Base-by-base conservation (phyloP, 2,113 vertebrate genomes). In the Rana temporaria region DNA sequence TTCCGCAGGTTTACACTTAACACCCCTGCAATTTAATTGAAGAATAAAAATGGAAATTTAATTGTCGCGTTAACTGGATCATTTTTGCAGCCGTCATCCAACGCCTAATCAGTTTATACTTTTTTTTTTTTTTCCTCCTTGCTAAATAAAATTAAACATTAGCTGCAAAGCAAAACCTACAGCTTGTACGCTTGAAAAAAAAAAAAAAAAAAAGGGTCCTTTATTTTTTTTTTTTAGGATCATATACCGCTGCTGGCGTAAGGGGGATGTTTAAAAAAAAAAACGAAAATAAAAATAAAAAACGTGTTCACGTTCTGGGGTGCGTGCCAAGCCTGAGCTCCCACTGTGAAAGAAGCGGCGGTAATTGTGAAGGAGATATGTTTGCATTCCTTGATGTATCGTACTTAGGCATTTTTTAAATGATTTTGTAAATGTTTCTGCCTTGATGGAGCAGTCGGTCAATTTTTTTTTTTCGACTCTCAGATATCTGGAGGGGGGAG, bases 371-470 rank as follows among this genome's bases (percentile, higher is more conserved):
- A 68, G 24, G 63, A 79, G 77, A 79, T 68, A 64, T 57, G 64
- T 55, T 32, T 6, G 63, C 52, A 8, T 67, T n/a, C 77, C 77
- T 67, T 67, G 52, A 79, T 79, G 52, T 34, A 79, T 79, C 56
- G 64, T 79, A 79, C 42, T 79, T 79, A 34, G 66, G 64, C 77
- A 34, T 79, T 79, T 68, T 68, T 64, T 79, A 79, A 79, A 79
- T 68, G 77, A 34, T 68, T 67, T 68, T 14, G 62, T 57, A 57
- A 79, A 68, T 32, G 77, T 16, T 63, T 66, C 24, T 48, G 48
- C 11, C 16, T 66, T 78, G 63, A 16, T 26, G 62, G 24, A 18
- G 63, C 62, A 6, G 48, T 63, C 48, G 22, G 63, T 2, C 19
- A 67, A n/a, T 48, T n/a, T 30, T 30, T 30, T 30, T 30, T 30